Percentiles rank a stretch among this genome's conserved stretches.
These are phyloP conservation scores for Thysanoteuthis rhombus DNA, from an alignment of 2,888 invertebrate species.

Conservation along the genomic window DNA sequence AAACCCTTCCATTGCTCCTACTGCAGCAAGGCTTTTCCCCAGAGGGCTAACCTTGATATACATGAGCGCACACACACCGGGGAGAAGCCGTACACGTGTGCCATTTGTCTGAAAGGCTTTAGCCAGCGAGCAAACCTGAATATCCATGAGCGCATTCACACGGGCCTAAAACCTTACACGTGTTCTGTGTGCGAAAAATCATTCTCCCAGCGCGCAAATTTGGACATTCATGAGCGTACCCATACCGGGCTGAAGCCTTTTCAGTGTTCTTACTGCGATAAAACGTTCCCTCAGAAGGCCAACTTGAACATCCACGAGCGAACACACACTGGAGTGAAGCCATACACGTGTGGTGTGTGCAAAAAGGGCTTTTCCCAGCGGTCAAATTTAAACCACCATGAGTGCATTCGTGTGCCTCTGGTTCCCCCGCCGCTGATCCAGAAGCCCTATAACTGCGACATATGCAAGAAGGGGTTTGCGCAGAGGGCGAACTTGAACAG, in stretches of 20 bases:
- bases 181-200: slow-evolving; percentile 28
- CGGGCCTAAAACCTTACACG: slow-evolving; percentile 15
- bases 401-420: slow-evolving; percentile 17
- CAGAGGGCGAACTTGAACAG: slow-evolving; percentile 22
- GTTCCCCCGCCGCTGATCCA: slow-evolving; percentile 24
- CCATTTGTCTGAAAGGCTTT: slow-evolving; percentile 26
- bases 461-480: slow-evolving; percentile 25
- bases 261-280: slow-evolving; percentile 19
- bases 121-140: slow-evolving; percentile 29
- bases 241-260: slow-evolving; percentile 21
- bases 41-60: slow-evolving; percentile 26
- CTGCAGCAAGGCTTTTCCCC: slow-evolving; percentile 30
- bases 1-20: slow-evolving; percentile 28
- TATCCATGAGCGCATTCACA: slow-evolving; percentile 23
- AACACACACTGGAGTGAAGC: not conserved
- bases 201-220: slow-evolving; percentile 29
- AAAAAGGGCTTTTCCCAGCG: slow-evolving; percentile 21
- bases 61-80: slow-evolving; percentile 30
- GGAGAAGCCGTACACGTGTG: slow-evolving; percentile 28
- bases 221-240: slow-evolving; percentile 27
- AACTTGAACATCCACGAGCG: slow-evolving; percentile 18
- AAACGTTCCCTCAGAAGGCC: slow-evolving; percentile 25
- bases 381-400: slow-evolving; percentile 23
- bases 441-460: slow-evolving; percentile 18
- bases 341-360: slow-evolving; percentile 27